Evolutionary conservation across 2,888 invertebrate species (phyloP).

Genomic region (Campaea margaritaria): DNA sequence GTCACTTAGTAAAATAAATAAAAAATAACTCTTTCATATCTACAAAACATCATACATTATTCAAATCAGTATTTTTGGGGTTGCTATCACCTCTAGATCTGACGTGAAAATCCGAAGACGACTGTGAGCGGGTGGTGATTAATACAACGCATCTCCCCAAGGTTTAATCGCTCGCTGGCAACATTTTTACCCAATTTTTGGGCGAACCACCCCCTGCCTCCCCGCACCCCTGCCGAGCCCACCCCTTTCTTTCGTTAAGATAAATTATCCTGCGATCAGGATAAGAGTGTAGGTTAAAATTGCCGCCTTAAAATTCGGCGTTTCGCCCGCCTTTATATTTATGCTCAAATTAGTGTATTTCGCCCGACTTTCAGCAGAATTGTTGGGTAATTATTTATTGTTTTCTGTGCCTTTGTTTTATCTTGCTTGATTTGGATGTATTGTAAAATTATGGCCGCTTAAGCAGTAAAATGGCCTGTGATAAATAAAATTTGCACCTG

Average conservation of each 20-base stretch:
- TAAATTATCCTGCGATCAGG: slow-evolving; percentile 85
- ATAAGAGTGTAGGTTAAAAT: slow-evolving; percentile 85
- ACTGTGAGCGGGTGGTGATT: slow-evolving; percentile 82
- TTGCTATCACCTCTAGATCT: slow-evolving; percentile 58
- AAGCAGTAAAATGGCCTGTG: too few species aligned
- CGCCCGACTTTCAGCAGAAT: slow-evolving; percentile 55
- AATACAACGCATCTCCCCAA: slow-evolving; percentile 85
- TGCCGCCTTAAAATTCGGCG: slow-evolving; percentile 84
- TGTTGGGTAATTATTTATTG: slow-evolving; percentile 29
- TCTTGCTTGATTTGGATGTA: slow-evolving; percentile 13
- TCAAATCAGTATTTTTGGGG: slow-evolving; percentile 13
- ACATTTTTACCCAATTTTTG: slow-evolving; percentile 86
- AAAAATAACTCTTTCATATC: neutral
- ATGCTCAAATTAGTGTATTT: slow-evolving; percentile 66
- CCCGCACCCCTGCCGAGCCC: slow-evolving; percentile 60
- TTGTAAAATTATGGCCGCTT: neutral
- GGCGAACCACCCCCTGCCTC: slow-evolving; percentile 62
- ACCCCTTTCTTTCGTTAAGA: slow-evolving; percentile 86
- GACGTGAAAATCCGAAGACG: slow-evolving; percentile 76
- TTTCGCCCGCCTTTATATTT: slow-evolving; percentile 80
- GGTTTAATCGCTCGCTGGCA: slow-evolving; percentile 85
- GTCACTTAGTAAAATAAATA: neutral
- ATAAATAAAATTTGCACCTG: too few species aligned
- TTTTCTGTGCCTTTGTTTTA: slow-evolving; percentile 22
- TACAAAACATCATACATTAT: slow-evolving; percentile 5